Conservation (phyloP, 2,888 invertebrate genomes). For the Acronicta aceris region DNA sequence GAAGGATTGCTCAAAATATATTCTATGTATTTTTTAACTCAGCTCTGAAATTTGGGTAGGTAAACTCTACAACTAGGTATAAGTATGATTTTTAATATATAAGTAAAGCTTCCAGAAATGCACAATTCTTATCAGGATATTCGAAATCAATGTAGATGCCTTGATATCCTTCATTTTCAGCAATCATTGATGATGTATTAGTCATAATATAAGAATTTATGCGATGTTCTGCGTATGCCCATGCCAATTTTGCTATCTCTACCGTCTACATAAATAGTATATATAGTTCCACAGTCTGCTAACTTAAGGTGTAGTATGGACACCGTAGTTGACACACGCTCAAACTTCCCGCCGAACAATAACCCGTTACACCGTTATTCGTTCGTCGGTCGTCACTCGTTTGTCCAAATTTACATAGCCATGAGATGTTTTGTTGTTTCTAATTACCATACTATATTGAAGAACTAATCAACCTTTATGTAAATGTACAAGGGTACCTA, state of each 20-base stretch:
- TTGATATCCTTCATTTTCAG: too few relatives aligned
- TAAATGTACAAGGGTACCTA: not conserved
- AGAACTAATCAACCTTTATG: not conserved
- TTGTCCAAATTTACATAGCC: constrained; percentile 57
- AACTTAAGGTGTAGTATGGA: constrained; percentile 11
- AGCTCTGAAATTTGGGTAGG: constrained; percentile 33
- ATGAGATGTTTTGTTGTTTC: constrained; percentile 32
- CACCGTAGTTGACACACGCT: constrained; percentile 26
- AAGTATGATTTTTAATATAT: not conserved
- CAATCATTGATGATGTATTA: too few relatives aligned
- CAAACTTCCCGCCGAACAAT: constrained; percentile 41
- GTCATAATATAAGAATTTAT: too few relatives aligned
- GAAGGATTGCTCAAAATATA: constrained; percentile 36
- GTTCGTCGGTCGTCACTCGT: constrained; percentile 29
- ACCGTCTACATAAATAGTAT: not conserved
- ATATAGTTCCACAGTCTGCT: constrained; percentile 6
- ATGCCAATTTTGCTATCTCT: not conserved
- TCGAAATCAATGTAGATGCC: not conserved
- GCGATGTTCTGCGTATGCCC: not conserved
- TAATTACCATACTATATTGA: constrained; percentile 24
- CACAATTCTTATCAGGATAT: not conserved
- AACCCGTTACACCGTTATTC: constrained; percentile 59
- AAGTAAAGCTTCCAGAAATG: too few relatives aligned
- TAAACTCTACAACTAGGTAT: constrained; percentile 29
- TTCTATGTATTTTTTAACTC: constrained; percentile 23